These are phyloP conservation scores for Campopleginae sp. DNA, from an alignment of 2,888 invertebrate species.

Conservation along the genomic window DNA sequence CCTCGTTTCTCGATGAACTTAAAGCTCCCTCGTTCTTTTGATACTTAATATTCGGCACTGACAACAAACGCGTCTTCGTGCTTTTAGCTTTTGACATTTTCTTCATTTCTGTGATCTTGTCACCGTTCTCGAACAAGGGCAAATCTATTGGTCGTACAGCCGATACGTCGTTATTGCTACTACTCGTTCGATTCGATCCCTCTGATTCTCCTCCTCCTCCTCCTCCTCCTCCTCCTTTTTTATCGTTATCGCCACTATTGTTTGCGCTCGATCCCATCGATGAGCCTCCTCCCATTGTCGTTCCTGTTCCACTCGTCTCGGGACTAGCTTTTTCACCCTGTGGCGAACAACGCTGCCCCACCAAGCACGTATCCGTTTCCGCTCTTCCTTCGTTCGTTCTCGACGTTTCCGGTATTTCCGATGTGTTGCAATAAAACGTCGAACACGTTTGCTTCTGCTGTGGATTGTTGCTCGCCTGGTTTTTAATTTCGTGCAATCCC, in stretches of 20 bases:
- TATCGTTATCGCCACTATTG: constrained; percentile 44
- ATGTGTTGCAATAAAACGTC: constrained; percentile 77
- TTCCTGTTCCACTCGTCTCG: constrained; percentile 47
- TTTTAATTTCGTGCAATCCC: constrained; percentile 51
- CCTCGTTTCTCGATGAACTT: constrained; percentile 68
- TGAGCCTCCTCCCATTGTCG: constrained; percentile 73
- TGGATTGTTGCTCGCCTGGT: constrained; percentile 62
- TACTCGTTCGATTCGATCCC: constrained; percentile 19
- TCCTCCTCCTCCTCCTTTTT: constrained; percentile 29
- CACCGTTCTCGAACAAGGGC: constrained; percentile 86
- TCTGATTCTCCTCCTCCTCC: constrained; percentile 48
- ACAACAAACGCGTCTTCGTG: constrained; percentile 89
- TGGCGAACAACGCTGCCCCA: constrained; percentile 36
- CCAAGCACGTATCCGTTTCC: constrained; percentile 33
- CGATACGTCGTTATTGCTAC: constrained; percentile 34
- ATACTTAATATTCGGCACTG: constrained; percentile 91
- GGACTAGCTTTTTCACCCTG: constrained; percentile 61
- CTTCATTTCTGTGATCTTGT: constrained; percentile 80
- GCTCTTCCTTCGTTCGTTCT: constrained; percentile 42
- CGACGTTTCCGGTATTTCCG: constrained; percentile 70
- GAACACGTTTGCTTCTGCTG: constrained; percentile 69
- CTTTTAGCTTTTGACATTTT: constrained; percentile 85
- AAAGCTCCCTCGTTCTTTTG: constrained; percentile 84
- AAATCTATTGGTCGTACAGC: constrained; percentile 87
- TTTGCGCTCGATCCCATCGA: constrained; percentile 22